phyloP scores from a whole-genome alignment of 92 coral and sea anemone genomes.

The Palythoa heliodiscus region DNA sequence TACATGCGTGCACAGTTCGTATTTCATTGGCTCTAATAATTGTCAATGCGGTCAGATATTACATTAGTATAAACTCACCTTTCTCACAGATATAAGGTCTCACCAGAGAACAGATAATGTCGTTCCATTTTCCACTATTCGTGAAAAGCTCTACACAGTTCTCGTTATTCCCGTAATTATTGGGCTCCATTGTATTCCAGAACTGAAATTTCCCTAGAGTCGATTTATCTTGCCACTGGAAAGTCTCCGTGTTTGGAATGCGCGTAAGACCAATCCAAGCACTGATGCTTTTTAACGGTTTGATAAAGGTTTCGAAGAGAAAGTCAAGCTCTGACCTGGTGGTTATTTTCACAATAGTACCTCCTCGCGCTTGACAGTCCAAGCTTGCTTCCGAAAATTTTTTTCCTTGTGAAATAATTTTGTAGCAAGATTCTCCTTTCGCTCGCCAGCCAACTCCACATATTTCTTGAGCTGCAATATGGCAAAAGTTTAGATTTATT shows the following conservation, averaged over 20 bases:
- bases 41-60: too few relatives aligned
- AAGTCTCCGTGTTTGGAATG: slow-evolving; percentile 1
- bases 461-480: slow-evolving; percentile 50
- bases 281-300: slow-evolving; percentile 60
- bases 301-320: slow-evolving; percentile 52
- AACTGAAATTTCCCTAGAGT: slow-evolving; percentile 9
- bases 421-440: slow-evolving; percentile 60
- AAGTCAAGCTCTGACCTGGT: slow-evolving; percentile 53
- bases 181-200: slow-evolving; percentile 59
- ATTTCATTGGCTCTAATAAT: too few relatives aligned
- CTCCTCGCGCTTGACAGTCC: slow-evolving; percentile 51
- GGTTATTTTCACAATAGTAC: slow-evolving; percentile 49
- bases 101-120: slow-evolving; percentile 41
- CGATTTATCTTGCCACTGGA: slow-evolving; percentile 34
- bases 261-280: slow-evolving; percentile 65
- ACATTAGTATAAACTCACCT: slow-evolving; percentile 21
- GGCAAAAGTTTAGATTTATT: neutral
- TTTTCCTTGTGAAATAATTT: slow-evolving; percentile 49
- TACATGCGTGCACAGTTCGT: too few relatives aligned
- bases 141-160: slow-evolving; percentile 60
- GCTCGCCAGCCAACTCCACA: slow-evolving; percentile 73
- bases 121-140: slow-evolving; percentile 61
- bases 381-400: slow-evolving; percentile 45
- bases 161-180: slow-evolving; percentile 47
- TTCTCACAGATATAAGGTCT: slow-evolving; percentile 62